phyloP scores from a whole-genome alignment of 2,797 vertebrate species.

The Sarcoramphus papa region DNA sequence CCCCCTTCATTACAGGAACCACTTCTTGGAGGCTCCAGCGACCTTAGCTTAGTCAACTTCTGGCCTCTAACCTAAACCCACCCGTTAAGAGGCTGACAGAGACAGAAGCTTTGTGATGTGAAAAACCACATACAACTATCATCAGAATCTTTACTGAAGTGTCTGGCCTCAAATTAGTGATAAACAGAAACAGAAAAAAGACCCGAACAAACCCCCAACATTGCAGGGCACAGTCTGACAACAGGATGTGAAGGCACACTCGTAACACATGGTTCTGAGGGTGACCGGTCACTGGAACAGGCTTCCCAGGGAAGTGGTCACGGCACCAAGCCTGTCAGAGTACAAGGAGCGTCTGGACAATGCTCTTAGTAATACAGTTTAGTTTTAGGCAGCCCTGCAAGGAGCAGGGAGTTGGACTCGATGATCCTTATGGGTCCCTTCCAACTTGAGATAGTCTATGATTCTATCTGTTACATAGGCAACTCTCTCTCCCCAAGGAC shows the following conservation, averaged over 20 bases:
- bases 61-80: not conserved
- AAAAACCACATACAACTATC: not conserved
- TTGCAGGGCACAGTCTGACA: not conserved
- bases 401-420: not conserved
- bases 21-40: not conserved
- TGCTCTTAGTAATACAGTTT: not conserved
- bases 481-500: not conserved
- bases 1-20: not conserved
- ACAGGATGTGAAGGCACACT: not conserved
- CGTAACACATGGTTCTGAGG: not conserved
- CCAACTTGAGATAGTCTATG: not conserved
- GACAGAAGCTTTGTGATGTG: not conserved
- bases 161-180: not conserved
- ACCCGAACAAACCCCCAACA: not conserved
- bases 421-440: not conserved
- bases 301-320: not conserved
- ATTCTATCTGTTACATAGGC: not conserved
- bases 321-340: not conserved
- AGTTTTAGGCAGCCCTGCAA: not conserved
- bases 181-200: not conserved
- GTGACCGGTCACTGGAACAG: not conserved
- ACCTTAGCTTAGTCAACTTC: not conserved
- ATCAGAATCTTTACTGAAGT: not conserved
- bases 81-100: not conserved
- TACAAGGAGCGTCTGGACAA: not conserved